These are phyloP conservation scores for Hippoglossus hippoglossus DNA, from an alignment of 2,797 vertebrate species.

Conservation along the genomic window DNA sequence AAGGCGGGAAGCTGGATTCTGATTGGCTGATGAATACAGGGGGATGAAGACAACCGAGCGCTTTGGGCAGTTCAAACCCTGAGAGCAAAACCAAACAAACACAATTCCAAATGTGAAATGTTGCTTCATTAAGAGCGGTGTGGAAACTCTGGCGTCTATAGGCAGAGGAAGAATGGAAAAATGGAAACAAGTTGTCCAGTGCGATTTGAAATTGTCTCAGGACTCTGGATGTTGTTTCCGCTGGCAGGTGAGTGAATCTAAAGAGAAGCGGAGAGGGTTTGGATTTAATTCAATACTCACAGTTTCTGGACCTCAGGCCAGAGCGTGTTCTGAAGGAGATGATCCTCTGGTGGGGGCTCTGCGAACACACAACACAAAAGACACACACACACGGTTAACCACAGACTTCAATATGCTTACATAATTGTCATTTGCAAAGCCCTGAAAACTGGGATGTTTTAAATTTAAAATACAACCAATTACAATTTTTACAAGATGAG, in stretches of 20 bases:
- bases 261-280: neutral
- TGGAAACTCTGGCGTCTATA: constrained; percentile 4
- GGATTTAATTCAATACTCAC: constrained; percentile 83
- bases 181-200: neutral
- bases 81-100: constrained; percentile 30
- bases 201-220: neutral
- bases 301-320: constrained; percentile 99
- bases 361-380: constrained; percentile 10
- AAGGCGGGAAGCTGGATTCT: constrained; percentile 21
- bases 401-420: constrained; percentile 26
- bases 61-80: constrained; percentile 33
- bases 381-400: constrained; percentile 4
- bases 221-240: constrained; percentile 5
- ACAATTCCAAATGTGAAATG: constrained; percentile 23
- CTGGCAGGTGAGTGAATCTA: constrained; percentile 10
- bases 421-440: constrained; percentile 26
- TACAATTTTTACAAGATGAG: constrained; percentile 57
- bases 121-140: constrained; percentile 18
- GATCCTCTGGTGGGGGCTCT: constrained; percentile 97
- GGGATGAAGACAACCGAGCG: constrained; percentile 2
- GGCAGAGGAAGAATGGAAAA: neutral
- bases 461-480: constrained; percentile 43
- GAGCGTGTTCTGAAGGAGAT: constrained; percentile 96
- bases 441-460: constrained; percentile 39
- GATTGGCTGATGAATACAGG: constrained; percentile 44